phyloP scores from a whole-genome alignment of 2,888 invertebrate genomes.

The Apamea epomidion region DNA sequence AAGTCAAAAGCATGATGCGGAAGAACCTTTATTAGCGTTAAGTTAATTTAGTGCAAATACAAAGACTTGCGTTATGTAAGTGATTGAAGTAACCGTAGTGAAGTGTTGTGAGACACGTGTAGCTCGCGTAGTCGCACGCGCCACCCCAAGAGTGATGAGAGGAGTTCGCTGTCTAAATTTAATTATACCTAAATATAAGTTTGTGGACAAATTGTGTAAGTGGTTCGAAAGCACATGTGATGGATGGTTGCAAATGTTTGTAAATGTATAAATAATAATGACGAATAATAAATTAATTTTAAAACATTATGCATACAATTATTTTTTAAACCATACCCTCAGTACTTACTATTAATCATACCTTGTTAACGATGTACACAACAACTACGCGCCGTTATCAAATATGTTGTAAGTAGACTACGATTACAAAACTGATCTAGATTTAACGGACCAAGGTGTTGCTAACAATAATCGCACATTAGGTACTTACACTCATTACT shows the following conservation, averaged over 20 bases:
- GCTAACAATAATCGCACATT: slow-evolving; percentile 52
- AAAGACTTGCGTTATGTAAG: slow-evolving; percentile 87
- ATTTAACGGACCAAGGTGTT: slow-evolving; percentile 60
- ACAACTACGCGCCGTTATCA: slow-evolving; percentile 41
- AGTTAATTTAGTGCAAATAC: slow-evolving; percentile 89
- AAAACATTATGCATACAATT: slow-evolving; percentile 65
- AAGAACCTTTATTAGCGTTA: slow-evolving; percentile 92
- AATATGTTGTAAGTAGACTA: slow-evolving; percentile 66
- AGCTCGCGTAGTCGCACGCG: slow-evolving; percentile 58
- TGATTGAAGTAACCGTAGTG: slow-evolving; percentile 78
- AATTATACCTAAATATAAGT: slow-evolving; percentile 70
- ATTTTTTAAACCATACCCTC: slow-evolving; percentile 47
- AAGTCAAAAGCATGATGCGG: slow-evolving; percentile 87
- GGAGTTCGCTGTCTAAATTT: slow-evolving; percentile 83
- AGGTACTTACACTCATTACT: slow-evolving; percentile 26
- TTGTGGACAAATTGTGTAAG: slow-evolving; percentile 74
- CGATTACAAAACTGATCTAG: slow-evolving; percentile 65
- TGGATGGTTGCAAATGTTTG: slow-evolving; percentile 76
- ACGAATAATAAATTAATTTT: slow-evolving; percentile 85
- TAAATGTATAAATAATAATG: slow-evolving; percentile 71
- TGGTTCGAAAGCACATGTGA: slow-evolving; percentile 67
- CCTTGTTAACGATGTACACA: slow-evolving; percentile 60
- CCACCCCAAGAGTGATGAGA: slow-evolving; percentile 76
- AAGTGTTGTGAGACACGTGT: slow-evolving; percentile 74
- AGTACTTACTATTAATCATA: slow-evolving; percentile 11